Evolutionary conservation across 2,113 vertebrate genomes (phyloP).

Genomic region (Sarotherodon lohbergeri): DNA sequence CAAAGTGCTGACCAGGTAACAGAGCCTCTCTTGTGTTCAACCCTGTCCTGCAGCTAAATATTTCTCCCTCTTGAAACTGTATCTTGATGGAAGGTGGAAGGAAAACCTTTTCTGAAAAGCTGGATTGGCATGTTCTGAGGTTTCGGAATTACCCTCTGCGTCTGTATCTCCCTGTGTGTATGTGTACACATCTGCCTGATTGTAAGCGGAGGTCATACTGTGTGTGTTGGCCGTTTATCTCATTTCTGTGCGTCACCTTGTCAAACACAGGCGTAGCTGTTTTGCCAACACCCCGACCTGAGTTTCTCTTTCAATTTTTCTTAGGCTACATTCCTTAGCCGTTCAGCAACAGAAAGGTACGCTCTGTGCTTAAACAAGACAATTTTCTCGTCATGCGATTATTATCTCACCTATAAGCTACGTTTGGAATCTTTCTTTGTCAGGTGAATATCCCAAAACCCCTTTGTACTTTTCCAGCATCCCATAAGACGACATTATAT

Average conservation of each 20-base stretch:
- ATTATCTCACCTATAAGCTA: neutral
- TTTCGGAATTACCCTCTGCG: neutral
- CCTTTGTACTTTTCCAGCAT: neutral
- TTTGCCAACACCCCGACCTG: neutral
- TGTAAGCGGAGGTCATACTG: neutral
- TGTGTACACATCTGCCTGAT: neutral
- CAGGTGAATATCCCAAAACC: neutral
- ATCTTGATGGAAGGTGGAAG: slow-evolving; percentile 33
- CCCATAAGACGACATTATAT: neutral
- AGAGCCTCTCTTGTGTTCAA: slow-evolving; percentile 36
- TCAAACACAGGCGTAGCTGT: neutral
- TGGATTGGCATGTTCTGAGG: slow-evolving; percentile 43
- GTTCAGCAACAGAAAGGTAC: neutral
- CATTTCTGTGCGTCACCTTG: neutral
- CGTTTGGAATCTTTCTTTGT: neutral
- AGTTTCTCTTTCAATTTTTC: neutral
- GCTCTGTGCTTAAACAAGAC: neutral
- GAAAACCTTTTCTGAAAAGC: slow-evolving; percentile 28
- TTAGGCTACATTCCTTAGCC: neutral
- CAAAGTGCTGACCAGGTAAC: slow-evolving; percentile 28
- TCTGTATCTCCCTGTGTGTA: neutral
- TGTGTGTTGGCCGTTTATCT: slow-evolving; percentile 4
- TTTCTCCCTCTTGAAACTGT: slow-evolving; percentile 31
- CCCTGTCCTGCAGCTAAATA: slow-evolving; percentile 27
- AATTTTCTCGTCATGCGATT: neutral